Base-by-base conservation (phyloP, 2,888 invertebrate species). In the Nephrocerus scutellatus region DNA sequence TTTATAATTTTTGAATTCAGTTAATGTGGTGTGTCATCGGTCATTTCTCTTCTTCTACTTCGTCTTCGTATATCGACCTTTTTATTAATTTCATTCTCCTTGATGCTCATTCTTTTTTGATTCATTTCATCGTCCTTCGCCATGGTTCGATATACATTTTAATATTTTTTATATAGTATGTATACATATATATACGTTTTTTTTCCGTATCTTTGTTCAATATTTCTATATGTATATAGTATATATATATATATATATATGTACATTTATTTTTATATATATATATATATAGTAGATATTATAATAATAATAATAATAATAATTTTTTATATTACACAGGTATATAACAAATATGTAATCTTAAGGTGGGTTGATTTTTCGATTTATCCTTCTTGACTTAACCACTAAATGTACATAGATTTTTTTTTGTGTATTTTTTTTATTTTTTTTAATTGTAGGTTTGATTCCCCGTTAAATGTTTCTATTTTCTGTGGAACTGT, bases 311-410 rank as follows among this genome's bases (percentile, higher is more conserved):
- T 36, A 44, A 39, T 48, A 41, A 24, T 35, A 37, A 30, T 37
- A 34, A 34, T 18, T 40, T 38, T 48, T 58, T 48, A 53, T 43
- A 37, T 46, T 40, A 44, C 60, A 57, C 62, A 60, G 58, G 57
- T 60, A 60, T 61, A 60, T 60, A 61, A 60, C 61, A 57, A 61
- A 61, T 60, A 60, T 60, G 62, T 60, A 61, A 59, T 61, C 56
- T 60, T 55, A 60, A 60, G 60, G 60, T 60, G 62, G 62, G 60
- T 55, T 60, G 59, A 60, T 54, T 60, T 57, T 60, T 59, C 60
- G 55, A 55, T 61, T 58, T 59, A 54, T 54, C 39, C 39, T 22
- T 10, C 7, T 9, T 22, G 10, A 22, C 7, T 10, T 22, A 9
- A 22, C 23, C 7, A 10, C 10, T 26, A 26, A 8, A 32, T 41